Conservation (phyloP, 2,797 vertebrate species). For the Catamblyrhynchus diadema region DNA sequence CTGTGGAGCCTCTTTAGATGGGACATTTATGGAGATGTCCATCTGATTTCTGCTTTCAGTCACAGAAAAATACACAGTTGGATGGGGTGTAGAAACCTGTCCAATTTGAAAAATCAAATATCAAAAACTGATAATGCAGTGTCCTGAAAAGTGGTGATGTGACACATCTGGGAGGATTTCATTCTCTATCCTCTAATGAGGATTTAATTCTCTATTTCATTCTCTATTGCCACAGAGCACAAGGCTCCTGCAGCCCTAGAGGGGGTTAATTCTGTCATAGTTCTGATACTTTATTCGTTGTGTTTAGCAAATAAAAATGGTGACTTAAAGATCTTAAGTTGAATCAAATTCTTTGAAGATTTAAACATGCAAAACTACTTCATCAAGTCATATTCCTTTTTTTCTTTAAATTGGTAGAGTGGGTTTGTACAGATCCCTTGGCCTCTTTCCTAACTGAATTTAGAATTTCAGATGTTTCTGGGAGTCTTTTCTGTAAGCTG, state of each 20-base stretch:
- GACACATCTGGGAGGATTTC: neutral
- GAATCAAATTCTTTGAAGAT: neutral
- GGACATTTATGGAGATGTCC: neutral
- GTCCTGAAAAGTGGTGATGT: neutral
- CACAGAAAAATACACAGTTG: neutral
- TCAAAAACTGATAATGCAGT: neutral
- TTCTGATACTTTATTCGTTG: neutral
- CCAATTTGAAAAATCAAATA: neutral
- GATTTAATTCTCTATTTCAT: fast-evolving
- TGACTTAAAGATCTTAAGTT: neutral
- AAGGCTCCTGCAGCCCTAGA: neutral
- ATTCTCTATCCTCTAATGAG: neutral
- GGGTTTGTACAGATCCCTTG: neutral
- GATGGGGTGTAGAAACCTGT: neutral
- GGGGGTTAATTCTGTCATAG: neutral
- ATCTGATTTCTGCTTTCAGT: neutral
- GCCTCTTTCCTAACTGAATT: neutral
- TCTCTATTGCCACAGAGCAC: neutral
- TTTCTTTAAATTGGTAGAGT: neutral
- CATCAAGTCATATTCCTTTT: neutral
- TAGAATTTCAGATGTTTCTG: neutral
- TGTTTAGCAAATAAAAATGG: neutral
- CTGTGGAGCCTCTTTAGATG: neutral
- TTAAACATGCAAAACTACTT: neutral
- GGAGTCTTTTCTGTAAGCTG: neutral